Evolutionary conservation across 1,140 invertebrate species (phyloP).

Genomic region (Megalonaias nervosa): DNA sequence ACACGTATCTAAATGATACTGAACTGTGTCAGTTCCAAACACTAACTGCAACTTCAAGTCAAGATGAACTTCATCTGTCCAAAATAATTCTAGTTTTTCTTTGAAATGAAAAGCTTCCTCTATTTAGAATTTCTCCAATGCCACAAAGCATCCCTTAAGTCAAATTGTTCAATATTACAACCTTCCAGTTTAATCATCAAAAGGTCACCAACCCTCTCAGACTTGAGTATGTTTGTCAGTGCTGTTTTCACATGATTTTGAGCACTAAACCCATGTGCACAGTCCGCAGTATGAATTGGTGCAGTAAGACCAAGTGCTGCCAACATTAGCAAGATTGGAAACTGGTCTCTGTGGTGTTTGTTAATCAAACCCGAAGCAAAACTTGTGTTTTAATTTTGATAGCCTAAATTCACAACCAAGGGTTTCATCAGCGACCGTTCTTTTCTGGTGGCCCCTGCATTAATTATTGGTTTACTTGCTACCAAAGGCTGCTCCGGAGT

Average conservation of each 20-base stretch:
- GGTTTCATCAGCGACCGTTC: not conserved
- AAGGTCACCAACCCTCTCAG: constrained; percentile 13
- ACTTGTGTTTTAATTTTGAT: constrained; percentile 1
- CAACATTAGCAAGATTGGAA: not conserved
- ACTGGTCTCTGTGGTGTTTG: not conserved
- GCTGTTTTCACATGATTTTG: not conserved
- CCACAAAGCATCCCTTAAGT: not conserved
- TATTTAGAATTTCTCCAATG: not conserved
- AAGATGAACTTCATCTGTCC: not conserved
- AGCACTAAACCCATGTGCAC: constrained; percentile 12
- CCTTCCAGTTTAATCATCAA: not conserved
- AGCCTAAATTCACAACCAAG: not conserved
- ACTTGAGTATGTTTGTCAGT: not conserved
- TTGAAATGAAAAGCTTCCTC: not conserved
- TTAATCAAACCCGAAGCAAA: not conserved
- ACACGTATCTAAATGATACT: not conserved
- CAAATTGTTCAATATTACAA: not conserved
- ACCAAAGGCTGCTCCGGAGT: not conserved
- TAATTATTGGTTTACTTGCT: not conserved
- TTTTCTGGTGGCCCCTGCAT: not conserved
- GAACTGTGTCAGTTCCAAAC: not conserved
- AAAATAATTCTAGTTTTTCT: not conserved
- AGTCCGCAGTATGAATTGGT: constrained; percentile 2
- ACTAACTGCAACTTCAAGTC: not conserved
- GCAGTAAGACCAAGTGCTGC: not conserved